Base-by-base conservation (phyloP, 2,113 vertebrate genomes). In the Columbina picui region DNA sequence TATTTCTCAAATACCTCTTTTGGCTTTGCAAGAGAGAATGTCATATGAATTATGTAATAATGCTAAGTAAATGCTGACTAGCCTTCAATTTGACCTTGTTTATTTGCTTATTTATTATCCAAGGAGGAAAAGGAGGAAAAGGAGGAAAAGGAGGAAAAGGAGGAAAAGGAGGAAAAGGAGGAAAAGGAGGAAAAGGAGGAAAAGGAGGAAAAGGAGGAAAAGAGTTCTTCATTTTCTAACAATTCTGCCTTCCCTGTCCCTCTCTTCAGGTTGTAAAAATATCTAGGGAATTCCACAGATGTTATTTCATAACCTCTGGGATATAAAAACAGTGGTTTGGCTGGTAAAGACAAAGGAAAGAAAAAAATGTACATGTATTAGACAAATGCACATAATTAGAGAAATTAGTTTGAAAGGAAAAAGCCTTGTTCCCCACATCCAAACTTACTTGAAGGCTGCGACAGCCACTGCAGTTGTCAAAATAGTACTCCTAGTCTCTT, bases 391-490 rank as follows among this genome's bases (percentile, higher is more conserved):
- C 43, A 45, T 45, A 45, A 19, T 45, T 45, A 45, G 43, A 45
- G 17, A 45, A 45, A 45, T 45, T 12, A 55, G 15, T 25, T 29
- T 29, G 49, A 59, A 56, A 60, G 34, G 38, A 77, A 85, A 71
- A 80, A 70, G 7, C 7, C 26, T 25, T 63, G 12, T 26, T 69
- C 13, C 16, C 56, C 30, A 70, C 38, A 49, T 9, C 19, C 25
- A 77, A 82, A 96, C 97, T 97, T 98, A 99, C 99, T 98, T 99
- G 87, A 98, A 94, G 9, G 99, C 99, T 74, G 99, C 99, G 29
- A 99, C 93, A n/a, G 99, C 99, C 10, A 98, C 99, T 18, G 95
- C 99, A 1, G 98, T 99, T 34, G 99, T 98, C 68, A 99, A 36
- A 55, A 99, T 1, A 2, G 97, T 98, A 85, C 93, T 98, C 26